Percentiles rank a stretch among this genome's conserved stretches.
Conservation (phyloP, 1,140 invertebrate species). For the Ceratoteleas bidentatus region DNA sequence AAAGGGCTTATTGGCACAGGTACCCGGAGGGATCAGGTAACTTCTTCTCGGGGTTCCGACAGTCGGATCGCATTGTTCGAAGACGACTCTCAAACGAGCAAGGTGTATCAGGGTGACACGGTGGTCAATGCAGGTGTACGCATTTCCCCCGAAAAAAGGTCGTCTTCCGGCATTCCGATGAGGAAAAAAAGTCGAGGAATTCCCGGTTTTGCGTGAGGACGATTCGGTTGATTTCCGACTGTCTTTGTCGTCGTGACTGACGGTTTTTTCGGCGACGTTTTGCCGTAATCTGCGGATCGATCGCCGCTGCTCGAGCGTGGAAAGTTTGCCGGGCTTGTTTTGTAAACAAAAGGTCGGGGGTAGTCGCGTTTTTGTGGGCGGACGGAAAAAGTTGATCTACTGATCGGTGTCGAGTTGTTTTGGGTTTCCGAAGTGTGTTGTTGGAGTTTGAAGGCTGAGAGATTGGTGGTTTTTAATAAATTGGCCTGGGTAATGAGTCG, state of each 20-base stretch:
- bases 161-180: background rate
- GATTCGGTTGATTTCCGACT: slow-evolving; percentile 10
- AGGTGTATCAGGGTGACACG: slow-evolving; percentile 37
- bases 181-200: too few species aligned
- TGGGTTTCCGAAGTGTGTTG: too few species aligned
- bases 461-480: too few species aligned
- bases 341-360: too few species aligned
- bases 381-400: too few species aligned
- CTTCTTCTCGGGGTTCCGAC: slow-evolving; percentile 37
- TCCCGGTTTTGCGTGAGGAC: slow-evolving; percentile 8
- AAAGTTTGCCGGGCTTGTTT: background rate
- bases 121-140: slow-evolving; percentile 28
- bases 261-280: too few species aligned
- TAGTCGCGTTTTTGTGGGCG: too few species aligned
- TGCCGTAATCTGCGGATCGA: too few species aligned
- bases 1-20: slow-evolving; percentile 26
- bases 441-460: too few species aligned
- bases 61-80: slow-evolving; percentile 27
- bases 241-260: too few species aligned
- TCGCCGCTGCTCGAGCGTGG: background rate
- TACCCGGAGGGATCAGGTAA: slow-evolving; percentile 32
- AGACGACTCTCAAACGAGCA: slow-evolving; percentile 35
- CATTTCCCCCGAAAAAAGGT: slow-evolving; percentile 7
- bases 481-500: too few species aligned
- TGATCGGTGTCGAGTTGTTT: too few species aligned